phyloP scores from a whole-genome alignment of 2,113 vertebrate species.

The Ammodytes dubius region DNA sequence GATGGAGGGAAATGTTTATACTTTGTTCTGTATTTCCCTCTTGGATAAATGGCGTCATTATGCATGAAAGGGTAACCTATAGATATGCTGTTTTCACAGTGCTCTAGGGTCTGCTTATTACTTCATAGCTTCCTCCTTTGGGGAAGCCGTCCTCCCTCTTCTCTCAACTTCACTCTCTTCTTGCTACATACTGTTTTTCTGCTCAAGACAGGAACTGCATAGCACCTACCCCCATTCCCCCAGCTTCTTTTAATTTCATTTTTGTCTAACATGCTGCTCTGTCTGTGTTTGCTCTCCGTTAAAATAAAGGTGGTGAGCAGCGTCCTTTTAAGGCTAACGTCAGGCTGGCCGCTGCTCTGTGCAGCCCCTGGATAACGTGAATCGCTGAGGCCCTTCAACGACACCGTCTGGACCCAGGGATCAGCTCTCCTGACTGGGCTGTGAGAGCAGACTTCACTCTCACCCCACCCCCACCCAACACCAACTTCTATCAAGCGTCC shows the following conservation, averaged over 20 bases:
- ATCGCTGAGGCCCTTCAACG: neutral
- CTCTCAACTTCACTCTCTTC: conserved; percentile 28
- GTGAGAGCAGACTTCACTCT: conserved; percentile 3
- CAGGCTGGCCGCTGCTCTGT: conserved; percentile 19
- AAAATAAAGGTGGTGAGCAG: conserved; percentile 46
- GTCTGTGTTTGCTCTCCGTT: conserved; percentile 34
- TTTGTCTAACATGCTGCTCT: conserved; percentile 44
- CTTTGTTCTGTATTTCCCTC: conserved; percentile 5
- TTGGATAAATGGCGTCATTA: conserved; percentile 28
- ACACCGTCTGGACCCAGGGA: conserved; percentile 20
- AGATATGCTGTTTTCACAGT: conserved; percentile 8
- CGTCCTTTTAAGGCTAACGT: conserved; percentile 23
- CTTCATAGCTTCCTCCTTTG: conserved; percentile 21
- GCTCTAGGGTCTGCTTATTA: neutral
- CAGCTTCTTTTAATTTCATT: neutral
- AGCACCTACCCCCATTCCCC: conserved; percentile 7
- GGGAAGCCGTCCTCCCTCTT: conserved; percentile 18
- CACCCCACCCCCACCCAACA: neutral
- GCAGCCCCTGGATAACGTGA: conserved; percentile 29
- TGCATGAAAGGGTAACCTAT: neutral
- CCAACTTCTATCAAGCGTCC: conserved; percentile 16
- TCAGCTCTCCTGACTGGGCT: conserved; percentile 2
- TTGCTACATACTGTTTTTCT: conserved; percentile 29
- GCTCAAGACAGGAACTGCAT: conserved; percentile 36
- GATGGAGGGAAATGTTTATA: neutral